Conservation (phyloP, 2,888 invertebrate genomes). For the Vesta saturnalis region DNA sequence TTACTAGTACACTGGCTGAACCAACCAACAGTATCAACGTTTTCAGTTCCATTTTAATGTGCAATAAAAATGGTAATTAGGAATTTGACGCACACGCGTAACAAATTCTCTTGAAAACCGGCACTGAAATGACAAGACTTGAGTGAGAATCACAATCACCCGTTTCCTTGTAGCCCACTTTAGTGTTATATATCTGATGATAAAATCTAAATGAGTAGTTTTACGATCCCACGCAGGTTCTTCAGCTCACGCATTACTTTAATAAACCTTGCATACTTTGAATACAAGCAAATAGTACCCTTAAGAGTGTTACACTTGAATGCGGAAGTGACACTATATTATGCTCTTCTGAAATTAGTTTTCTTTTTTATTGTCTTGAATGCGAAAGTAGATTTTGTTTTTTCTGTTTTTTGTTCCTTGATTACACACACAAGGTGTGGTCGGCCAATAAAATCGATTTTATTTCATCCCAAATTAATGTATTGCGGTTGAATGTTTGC, state of each 20-base stretch:
- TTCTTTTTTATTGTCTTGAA: too few species aligned
- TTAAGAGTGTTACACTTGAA: constrained; percentile 25
- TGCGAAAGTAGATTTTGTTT: too few species aligned
- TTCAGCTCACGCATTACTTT: constrained; percentile 38
- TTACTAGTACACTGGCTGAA: constrained; percentile 21
- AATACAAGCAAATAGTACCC: constrained; percentile 39
- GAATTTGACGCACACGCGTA: constrained; percentile 21
- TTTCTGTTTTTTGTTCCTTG: too few species aligned
- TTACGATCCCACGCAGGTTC: constrained; percentile 37
- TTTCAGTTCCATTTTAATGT: constrained; percentile 30
- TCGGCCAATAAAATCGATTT: too few species aligned
- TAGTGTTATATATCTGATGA: constrained; percentile 33
- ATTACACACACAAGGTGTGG: too few species aligned
- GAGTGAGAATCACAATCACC: constrained; percentile 35
- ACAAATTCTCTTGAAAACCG: constrained; percentile 25
- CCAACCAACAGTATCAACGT: constrained; percentile 21
- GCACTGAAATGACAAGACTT: constrained; percentile 19
- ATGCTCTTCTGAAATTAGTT: neutral
- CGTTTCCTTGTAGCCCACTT: constrained; percentile 33
- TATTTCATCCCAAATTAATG: too few species aligned
- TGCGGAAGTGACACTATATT: constrained; percentile 27
- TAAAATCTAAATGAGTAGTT: constrained; percentile 41
- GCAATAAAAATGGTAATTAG: constrained; percentile 29
- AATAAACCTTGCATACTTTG: constrained; percentile 37
- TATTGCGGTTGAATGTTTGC: too few species aligned